These are phyloP conservation scores for Philypnodon macrostomus DNA, from an alignment of 2,797 vertebrate species.

Conservation along the genomic window DNA sequence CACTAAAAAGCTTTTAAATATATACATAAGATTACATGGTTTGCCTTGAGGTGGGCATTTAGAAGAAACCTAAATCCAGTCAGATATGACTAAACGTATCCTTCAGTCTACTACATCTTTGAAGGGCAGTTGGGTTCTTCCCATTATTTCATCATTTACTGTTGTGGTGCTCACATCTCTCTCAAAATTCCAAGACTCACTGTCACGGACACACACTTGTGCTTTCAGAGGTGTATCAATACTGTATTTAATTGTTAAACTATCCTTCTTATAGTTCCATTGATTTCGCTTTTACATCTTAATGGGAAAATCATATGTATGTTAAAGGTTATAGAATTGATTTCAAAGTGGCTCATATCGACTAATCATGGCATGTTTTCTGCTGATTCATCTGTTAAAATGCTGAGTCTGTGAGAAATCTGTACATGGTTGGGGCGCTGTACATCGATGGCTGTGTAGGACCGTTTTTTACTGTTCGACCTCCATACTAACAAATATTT, in stretches of 20 bases:
- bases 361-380: slow-evolving; percentile 19
- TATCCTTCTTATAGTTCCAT: not conserved
- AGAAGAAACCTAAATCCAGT: too few species aligned
- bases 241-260: not conserved
- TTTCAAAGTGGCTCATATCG: slow-evolving; percentile 23
- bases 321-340: slow-evolving; percentile 6
- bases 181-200: too few species aligned
- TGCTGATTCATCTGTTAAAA: slow-evolving; percentile 44
- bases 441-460: slow-evolving; percentile 26
- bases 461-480: slow-evolving; percentile 7
- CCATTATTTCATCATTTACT: too few species aligned
- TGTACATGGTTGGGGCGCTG: slow-evolving; percentile 5
- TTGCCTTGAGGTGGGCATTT: too few species aligned
- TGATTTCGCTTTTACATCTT: not conserved
- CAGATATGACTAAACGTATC: too few species aligned
- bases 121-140: too few species aligned
- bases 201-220: too few species aligned
- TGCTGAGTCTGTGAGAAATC: slow-evolving; percentile 40
- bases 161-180: too few species aligned
- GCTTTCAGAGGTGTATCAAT: not conserved
- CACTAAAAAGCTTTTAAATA: too few species aligned
- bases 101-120: too few species aligned
- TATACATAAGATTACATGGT: too few species aligned
- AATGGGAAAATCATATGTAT: slow-evolving; percentile 5
- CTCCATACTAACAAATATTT: slow-evolving; percentile 10